Base-by-base conservation (phyloP, 2,888 invertebrate species). In the Meteorus colon region DNA sequence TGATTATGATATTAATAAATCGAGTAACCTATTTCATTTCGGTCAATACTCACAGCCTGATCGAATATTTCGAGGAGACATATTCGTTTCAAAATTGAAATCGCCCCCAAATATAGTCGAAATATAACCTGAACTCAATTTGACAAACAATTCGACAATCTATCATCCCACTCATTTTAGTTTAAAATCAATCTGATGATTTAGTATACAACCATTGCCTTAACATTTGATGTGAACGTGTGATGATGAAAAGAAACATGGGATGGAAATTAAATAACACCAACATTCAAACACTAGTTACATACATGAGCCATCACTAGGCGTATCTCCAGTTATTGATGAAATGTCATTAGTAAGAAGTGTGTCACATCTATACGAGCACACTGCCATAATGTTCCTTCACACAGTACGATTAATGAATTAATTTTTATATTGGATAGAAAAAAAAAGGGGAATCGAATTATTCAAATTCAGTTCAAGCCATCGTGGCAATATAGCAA, bases 351-450 rank as follows among this genome's bases (percentile, higher is more conserved):
- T 76, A 74, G 80, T 70, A 75, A 76, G 78, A 83, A 81, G 82
- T 84, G 85, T 84, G 83, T 85, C 84, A 63, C 75, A 80, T 81
- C 80, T 85, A 80, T 84, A 83, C 81, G 86, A 84, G 84, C 86
- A 83, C 85, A 89, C 86, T 88, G 89, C 88, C 89, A 89, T 90
- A 85, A 84, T 86, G 79, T 65, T 65, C 5, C 5, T 34, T 63
- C 29, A 65, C 24, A 37, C 65, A 19, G 10, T 19, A 55, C 19
- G 8, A 55, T 55, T 8, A n/a, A 48, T 48, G n/a, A n/a, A n/a
- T 48, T 2, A 48, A 48, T 4, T n/a, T 2, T 16, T 4, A 16
- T 5, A 16, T n/a, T n/a, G 2, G 6, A 70, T 55, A 31, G 63
- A 70, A 37, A 65, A 60, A 60, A 19, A 37, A 51, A 4, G 63